Conservation (phyloP, 2,888 invertebrate genomes). For the Tridacna crocea region DNA sequence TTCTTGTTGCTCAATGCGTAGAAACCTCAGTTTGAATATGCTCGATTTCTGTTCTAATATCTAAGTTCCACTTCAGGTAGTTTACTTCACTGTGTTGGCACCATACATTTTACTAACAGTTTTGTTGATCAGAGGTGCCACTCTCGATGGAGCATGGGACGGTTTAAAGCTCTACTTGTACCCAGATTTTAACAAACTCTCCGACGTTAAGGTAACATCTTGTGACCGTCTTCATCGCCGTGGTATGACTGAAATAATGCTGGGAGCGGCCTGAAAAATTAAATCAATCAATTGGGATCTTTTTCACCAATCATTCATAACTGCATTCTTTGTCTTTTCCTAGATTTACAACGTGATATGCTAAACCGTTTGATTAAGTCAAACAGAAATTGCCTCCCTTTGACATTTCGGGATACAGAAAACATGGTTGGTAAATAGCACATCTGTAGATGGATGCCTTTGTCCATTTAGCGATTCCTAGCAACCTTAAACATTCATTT, state of each 20-base stretch:
- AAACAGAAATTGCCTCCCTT: no score
- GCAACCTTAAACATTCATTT: no score
- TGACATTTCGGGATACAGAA: no score
- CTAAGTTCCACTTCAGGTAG: slow-evolving; percentile 45
- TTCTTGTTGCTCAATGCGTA: no score
- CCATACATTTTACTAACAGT: slow-evolving; percentile 60
- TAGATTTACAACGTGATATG: no score
- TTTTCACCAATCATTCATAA: no score
- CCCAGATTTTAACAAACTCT: slow-evolving; percentile 58
- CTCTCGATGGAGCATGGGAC: slow-evolving; percentile 58
- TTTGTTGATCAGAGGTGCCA: slow-evolving; percentile 58
- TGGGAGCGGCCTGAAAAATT: background rate
- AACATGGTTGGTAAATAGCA: no score
- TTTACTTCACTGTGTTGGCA: slow-evolving; percentile 58
- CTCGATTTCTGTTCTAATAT: background rate
- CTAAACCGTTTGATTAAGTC: no score
- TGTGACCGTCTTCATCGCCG: background rate
- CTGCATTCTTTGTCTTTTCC: no score
- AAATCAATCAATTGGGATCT: background rate
- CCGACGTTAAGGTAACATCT: slow-evolving; percentile 48
- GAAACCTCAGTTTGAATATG: no score
- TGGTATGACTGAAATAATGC: background rate
- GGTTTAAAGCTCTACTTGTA: slow-evolving; percentile 58
- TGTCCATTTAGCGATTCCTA: no score
- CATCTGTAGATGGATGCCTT: no score